Percentiles rank a stretch among this genome's conserved stretches.
phyloP scores from a whole-genome alignment of 2,113 vertebrate species.

The Muscicapa adusta region DNA sequence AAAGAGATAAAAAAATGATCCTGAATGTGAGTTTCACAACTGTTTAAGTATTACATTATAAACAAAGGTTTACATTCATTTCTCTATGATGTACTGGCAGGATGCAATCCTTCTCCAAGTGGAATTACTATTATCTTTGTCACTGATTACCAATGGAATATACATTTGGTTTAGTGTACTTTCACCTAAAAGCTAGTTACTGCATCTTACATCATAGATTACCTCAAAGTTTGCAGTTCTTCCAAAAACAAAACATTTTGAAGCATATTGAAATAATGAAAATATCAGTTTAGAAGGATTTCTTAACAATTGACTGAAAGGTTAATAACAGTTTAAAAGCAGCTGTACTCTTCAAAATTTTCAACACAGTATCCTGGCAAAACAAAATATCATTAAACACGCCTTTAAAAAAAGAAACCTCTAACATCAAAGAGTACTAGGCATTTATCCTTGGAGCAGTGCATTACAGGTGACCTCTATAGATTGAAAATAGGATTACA shows the following conservation, averaged over 20 bases:
- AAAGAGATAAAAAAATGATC: background rate
- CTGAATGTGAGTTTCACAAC: background rate
- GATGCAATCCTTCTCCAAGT: background rate
- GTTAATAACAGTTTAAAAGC: conserved; percentile 21
- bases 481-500: conserved; percentile 79
- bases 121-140: background rate
- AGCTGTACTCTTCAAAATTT: conserved; percentile 20
- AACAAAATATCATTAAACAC: conserved; percentile 49
- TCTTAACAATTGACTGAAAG: conserved; percentile 8
- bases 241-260: background rate
- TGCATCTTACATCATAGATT: background rate
- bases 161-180: background rate
- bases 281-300: background rate
- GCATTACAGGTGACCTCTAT: conserved; percentile 74
- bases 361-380: conserved; percentile 14
- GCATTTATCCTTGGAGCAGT: conserved; percentile 47
- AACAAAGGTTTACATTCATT: background rate
- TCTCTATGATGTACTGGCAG: background rate
- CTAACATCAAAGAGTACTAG: conserved; percentile 63
- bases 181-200: background rate
- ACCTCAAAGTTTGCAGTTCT: background rate
- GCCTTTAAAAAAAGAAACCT: background rate
- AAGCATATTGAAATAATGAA: background rate
- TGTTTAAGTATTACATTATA: background rate
- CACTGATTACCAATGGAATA: background rate